Base-by-base conservation (phyloP, 2,888 invertebrate species). In the Tetanocera ferruginea region DNA sequence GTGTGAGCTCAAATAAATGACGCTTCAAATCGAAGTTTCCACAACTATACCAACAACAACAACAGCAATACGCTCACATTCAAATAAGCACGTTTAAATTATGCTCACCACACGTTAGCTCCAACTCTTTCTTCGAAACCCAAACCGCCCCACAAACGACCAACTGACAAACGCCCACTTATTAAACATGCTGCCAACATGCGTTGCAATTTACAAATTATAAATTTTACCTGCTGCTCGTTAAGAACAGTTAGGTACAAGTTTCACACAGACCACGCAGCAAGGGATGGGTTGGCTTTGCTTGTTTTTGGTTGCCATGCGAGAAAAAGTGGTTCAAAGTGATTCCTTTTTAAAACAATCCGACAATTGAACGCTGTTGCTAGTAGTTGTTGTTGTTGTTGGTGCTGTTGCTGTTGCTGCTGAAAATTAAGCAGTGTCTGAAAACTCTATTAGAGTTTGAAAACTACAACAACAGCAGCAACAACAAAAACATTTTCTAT, bases 141-240 rank as follows among this genome's bases (percentile, higher is more conserved):
- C 9, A 14, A 14, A 34, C 69, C 69, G 2, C 17, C 51, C 60
- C 14, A 14, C 28, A 0, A 60, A 14, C 60, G 28, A 28, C 28
- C 60, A 31, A 25, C 43, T 28, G 25, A 60, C 60, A 67, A 23
- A 37, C 62, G 66, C 67, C 85, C 84, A 83, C 85, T 86, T 86
- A 83, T 82, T 83, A 83, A 82, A 82, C 83, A 83, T 79, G 81
- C 79, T 81, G 80, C 80, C 82, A 84, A 83, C 86, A 84, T 87
- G 84, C 85, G 84, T 85, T 85, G 84, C 85, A 83, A 84, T 86
- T 86, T 79, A 81, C 87, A 87, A 87, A 87, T 87, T 87, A 87
- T 87, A 87, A 87, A 87, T 87, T 87, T 87, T 87, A 87, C 87
- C 87, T 87, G 87, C 81, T 76, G 43, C 67, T 74, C 52, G 52